Base-by-base conservation (phyloP, 2,888 invertebrate genomes). In the Yponomeuta evonymella region DNA sequence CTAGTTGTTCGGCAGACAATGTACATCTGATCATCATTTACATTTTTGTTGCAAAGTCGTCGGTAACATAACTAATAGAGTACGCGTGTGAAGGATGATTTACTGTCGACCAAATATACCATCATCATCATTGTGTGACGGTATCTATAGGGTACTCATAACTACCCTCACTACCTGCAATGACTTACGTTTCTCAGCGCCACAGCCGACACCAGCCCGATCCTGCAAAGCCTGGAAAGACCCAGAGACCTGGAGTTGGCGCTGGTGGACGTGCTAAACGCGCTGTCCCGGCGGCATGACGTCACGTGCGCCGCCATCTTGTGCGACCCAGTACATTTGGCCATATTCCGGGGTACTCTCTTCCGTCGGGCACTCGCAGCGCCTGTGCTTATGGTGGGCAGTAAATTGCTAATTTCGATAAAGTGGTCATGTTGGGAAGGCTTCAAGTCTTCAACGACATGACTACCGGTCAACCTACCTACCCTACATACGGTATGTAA, bases 241-340 rank as follows among this genome's bases (percentile, higher is more conserved):
- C 78, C 78, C 1, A 82, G 79, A 67, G 89, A 92, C 70, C 76
- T 93, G 69, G 83, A 89, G 74, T 75, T 77, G 1, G 73, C 91
- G 0, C 76, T 90, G 0, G 79, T 86, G 1, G 88, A 87, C 72
- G 74, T 89, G 6, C 72, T 90, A 11, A 84, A 87, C 67, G 76
- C 74, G 0, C 72, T 87, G 69, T 75, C 77, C 1, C 75, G 76
- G 6, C 75, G 74, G 2, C 23, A 81, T 43, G 87, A 88, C 72
- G 77, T 90, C 71, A 87, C 93, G 23, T 94, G 94, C 77, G 79
- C 94, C 4, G 87, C 91, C 0, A 78, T 94, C 6, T 81, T 94
- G 2, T 89, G 90, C 51, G 94, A 94, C 77, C 75, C 87, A 1
- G 83, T 93, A 0, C 94, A 94, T 75, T 82, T 92, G 67, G 89